Conservation (phyloP, 2,888 invertebrate species). For the Amiota communis region DNA sequence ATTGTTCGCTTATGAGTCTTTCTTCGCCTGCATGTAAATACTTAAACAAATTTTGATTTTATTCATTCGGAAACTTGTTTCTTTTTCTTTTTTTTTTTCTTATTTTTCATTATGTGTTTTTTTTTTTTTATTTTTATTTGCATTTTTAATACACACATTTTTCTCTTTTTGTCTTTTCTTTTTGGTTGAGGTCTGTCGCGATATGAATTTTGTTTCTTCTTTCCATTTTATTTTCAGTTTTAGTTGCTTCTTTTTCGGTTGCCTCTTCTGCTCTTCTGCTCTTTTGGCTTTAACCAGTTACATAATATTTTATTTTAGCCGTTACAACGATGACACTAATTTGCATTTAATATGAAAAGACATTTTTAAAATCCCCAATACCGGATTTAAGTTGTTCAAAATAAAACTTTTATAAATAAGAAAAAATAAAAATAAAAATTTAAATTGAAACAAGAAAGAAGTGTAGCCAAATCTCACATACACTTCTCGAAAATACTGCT, state of each 20-base stretch:
- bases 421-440: not conserved
- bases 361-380: no score
- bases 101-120: constrained; percentile 42
- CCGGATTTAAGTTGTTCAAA: not conserved
- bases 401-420: not conserved
- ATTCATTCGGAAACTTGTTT: constrained; percentile 49
- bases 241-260: constrained; percentile 7
- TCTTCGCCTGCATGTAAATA: constrained; percentile 3
- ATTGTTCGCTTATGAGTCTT: not conserved
- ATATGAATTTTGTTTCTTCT: not conserved
- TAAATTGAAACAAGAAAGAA: no score
- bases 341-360: constrained; percentile 32
- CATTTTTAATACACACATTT: constrained; percentile 48
- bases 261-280: not conserved
- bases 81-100: constrained; percentile 19
- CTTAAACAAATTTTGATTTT: constrained; percentile 2
- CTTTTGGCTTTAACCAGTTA: constrained; percentile 43
- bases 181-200: not conserved
- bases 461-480: no score
- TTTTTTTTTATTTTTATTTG: constrained; percentile 44
- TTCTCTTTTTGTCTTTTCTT: not conserved
- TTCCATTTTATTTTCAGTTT: not conserved
- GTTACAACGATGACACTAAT: constrained; percentile 64
- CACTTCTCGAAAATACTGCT: no score
- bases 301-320: constrained; percentile 52